Evolutionary conservation across 2,113 vertebrate genomes (phyloP).

Genomic region (Nyctibius bracteatus): DNA sequence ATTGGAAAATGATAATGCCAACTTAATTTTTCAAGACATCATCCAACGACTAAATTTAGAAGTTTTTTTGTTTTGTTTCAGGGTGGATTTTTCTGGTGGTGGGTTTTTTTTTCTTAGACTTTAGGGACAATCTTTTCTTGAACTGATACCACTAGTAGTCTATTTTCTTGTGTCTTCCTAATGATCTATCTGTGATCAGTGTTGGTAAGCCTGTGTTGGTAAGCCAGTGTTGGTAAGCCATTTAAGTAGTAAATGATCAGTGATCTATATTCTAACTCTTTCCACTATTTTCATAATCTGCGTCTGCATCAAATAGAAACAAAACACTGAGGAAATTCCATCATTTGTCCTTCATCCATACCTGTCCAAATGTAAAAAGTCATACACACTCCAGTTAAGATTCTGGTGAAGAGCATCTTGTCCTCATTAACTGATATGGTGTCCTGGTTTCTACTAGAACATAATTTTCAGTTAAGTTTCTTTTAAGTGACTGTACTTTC

Average conservation of each 20-base stretch:
- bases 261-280: neutral
- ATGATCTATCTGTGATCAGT: neutral
- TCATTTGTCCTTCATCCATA: neutral
- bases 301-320: neutral
- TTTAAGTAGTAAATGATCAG: neutral
- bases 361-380: neutral
- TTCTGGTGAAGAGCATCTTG: neutral
- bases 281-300: neutral
- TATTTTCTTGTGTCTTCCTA: neutral
- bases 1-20: neutral
- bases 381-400: neutral
- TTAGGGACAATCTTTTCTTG: neutral
- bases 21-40: neutral
- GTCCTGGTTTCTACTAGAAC: no score
- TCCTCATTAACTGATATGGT: neutral
- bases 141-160: neutral
- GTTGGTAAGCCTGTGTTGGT: neutral
- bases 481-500: no score
- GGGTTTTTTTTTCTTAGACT: neutral
- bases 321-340: neutral
- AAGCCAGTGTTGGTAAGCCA: neutral
- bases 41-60: neutral
- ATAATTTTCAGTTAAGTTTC: no score
- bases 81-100: accelerated
- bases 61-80: accelerated